Evolutionary conservation across 1,140 invertebrate species (phyloP).

Genomic region (Heliconius hermathena): DNA sequence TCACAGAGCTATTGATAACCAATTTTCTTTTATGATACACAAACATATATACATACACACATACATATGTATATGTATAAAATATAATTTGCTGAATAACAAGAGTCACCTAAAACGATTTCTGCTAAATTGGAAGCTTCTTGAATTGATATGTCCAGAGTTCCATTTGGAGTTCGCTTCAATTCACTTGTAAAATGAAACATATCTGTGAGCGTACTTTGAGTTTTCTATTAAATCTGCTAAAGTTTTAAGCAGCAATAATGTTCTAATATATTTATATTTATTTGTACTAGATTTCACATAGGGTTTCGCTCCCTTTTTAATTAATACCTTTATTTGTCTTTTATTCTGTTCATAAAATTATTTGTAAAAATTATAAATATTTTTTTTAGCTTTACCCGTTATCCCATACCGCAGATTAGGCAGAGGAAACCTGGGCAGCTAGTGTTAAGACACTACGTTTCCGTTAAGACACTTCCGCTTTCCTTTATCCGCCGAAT

Average conservation of each 20-base stretch:
- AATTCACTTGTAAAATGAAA: neutral
- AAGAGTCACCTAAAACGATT: neutral
- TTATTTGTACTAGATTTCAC: neutral
- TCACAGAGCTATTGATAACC: neutral
- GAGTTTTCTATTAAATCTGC: neutral
- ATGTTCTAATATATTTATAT: neutral
- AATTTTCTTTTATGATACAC: neutral
- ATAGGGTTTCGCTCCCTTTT: too few relatives aligned
- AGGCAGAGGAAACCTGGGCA: too few relatives aligned
- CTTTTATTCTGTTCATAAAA: too few relatives aligned
- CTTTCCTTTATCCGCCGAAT: too few relatives aligned
- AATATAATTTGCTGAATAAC: conserved; percentile 2
- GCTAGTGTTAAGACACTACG: too few relatives aligned
- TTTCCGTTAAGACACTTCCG: too few relatives aligned
- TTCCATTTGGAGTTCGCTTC: neutral
- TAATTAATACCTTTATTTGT: too few relatives aligned
- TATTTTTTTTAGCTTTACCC: too few relatives aligned
- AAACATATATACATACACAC: neutral
- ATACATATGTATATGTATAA: neutral
- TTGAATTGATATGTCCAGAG: neutral
- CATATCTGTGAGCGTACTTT: neutral
- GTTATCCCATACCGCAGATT: too few relatives aligned
- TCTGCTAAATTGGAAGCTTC: neutral
- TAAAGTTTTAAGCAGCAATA: neutral
- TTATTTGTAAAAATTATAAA: too few relatives aligned